These are phyloP conservation scores for Arrhopalites spinosus DNA, from an alignment of 2,888 invertebrate species.

Conservation along the genomic window DNA sequence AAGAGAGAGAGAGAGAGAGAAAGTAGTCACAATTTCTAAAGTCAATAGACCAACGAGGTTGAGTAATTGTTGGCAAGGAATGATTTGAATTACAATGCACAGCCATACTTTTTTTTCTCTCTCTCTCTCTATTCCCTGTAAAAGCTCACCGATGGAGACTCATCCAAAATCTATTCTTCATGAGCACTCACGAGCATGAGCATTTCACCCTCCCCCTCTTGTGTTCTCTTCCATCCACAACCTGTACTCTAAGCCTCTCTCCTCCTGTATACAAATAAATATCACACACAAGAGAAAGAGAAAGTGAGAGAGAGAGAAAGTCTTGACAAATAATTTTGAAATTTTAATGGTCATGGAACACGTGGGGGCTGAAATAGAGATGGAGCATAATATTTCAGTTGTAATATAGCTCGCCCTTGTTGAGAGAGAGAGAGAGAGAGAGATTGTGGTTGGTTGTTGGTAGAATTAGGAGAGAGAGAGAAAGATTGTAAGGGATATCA, in stretches of 20 bases:
- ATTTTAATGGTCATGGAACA: no score
- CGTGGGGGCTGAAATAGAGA: not conserved
- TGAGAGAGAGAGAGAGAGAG: not conserved
- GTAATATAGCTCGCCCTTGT: not conserved
- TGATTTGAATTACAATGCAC: slow-evolving; percentile 14
- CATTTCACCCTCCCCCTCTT: no score
- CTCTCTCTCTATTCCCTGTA: not conserved
- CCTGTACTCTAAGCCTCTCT: no score
- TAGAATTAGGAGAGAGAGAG: not conserved
- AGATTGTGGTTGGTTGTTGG: not conserved
- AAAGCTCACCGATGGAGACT: no score
- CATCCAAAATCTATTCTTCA: no score
- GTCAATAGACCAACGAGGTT: not conserved
- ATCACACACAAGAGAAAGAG: no score
- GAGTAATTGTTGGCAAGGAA: slow-evolving; percentile 5
- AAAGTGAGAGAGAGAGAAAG: no score
- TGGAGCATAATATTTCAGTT: not conserved
- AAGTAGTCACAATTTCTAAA: slow-evolving; percentile 4
- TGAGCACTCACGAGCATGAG: no score
- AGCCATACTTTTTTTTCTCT: not conserved
- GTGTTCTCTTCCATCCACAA: no score
- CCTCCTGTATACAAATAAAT: no score
- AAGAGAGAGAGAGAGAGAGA: not conserved
- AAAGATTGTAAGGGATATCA: slow-evolving; percentile 13
- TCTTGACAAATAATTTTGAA: no score